Percentiles rank a stretch among this genome's conserved stretches.
phyloP scores from a whole-genome alignment of 2,113 vertebrate genomes.

The Vicugna pacos region DNA sequence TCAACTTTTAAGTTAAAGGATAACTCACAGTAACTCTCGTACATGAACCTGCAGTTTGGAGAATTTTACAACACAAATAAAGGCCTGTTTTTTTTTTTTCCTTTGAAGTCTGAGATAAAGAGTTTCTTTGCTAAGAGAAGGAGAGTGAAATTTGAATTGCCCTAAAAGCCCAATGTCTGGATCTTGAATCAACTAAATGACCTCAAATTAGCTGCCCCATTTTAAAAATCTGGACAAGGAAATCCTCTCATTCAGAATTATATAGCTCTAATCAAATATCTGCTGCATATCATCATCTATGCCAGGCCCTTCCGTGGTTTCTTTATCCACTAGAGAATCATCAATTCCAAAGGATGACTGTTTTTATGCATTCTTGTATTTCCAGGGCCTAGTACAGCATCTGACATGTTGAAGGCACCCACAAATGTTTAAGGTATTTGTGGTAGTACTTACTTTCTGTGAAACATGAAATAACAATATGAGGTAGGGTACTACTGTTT shows the following conservation, averaged over 20 bases:
- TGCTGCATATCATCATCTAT: not conserved
- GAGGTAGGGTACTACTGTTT: not conserved
- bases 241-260: not conserved
- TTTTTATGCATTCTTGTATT: not conserved
- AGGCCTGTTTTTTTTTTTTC: not conserved
- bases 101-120: not conserved
- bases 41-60: not conserved
- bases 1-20: not conserved
- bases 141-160: not conserved
- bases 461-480: not conserved
- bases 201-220: not conserved
- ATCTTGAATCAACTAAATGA: not conserved
- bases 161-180: not conserved
- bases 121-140: not conserved
- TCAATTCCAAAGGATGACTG: not conserved
- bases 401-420: not conserved
- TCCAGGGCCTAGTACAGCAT: not conserved
- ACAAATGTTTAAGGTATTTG: not conserved
- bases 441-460: not conserved
- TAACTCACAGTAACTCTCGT: not conserved
- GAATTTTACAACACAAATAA: not conserved
- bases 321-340: not conserved
- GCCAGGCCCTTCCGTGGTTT: not conserved
- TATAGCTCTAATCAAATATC: not conserved
- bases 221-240: not conserved